These are phyloP conservation scores for Axis porcinus DNA, from an alignment of 2,113 vertebrate genomes.

Conservation along the genomic window DNA sequence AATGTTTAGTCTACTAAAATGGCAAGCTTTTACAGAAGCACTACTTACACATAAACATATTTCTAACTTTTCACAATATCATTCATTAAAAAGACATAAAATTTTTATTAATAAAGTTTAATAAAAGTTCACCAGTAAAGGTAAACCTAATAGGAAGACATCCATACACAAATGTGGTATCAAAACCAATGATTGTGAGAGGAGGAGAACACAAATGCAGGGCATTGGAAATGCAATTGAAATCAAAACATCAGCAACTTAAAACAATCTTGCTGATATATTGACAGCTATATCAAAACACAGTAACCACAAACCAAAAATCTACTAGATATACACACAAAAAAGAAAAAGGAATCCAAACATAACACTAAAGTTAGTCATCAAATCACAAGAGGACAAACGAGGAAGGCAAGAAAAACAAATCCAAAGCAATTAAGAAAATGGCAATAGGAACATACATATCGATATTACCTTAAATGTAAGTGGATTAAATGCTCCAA, in stretches of 20 bases:
- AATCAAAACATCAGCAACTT: not conserved
- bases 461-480: not conserved
- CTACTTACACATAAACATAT: not conserved
- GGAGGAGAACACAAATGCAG: not conserved
- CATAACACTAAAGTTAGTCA: not conserved
- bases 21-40: constrained; percentile 33
- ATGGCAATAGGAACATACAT: not conserved
- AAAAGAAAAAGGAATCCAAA: not conserved
- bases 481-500: not conserved
- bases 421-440: not conserved
- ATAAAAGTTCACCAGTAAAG: not conserved
- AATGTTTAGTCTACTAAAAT: not conserved
- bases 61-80: constrained; percentile 52
- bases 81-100: constrained; percentile 63
- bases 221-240: not conserved
- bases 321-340: not conserved
- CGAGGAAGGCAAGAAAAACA: not conserved
- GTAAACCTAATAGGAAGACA: not conserved
- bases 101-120: not conserved
- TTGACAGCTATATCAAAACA: not conserved
- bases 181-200: not conserved
- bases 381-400: not conserved
- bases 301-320: not conserved
- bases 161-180: not conserved
- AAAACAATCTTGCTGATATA: not conserved